A percentile compares a stretch with the other conserved stretches of the same genome.
Conservation (phyloP, 2,113 vertebrate genomes). For the Thomomys bottae region DNA sequence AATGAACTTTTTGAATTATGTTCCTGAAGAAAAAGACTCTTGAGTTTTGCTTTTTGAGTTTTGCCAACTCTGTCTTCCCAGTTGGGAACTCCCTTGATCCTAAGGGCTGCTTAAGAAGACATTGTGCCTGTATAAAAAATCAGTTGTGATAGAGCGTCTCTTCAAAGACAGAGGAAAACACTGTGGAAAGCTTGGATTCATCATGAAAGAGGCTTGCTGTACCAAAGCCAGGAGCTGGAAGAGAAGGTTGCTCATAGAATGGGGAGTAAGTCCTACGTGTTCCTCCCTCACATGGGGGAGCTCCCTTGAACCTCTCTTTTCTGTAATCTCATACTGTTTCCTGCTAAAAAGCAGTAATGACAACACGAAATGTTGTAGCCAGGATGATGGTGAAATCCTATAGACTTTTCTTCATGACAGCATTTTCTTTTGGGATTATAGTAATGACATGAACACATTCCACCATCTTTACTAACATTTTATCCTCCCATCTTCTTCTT, state of each 20-base stretch:
- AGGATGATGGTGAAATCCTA: neutral
- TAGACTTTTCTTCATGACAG: neutral
- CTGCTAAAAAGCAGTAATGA: neutral
- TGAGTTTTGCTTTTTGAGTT: conserved; percentile 3
- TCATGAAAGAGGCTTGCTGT: neutral
- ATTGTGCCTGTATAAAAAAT: neutral
- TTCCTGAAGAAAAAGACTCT: neutral
- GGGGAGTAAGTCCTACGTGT: neutral
- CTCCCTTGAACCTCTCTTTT: neutral
- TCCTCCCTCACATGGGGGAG: neutral
- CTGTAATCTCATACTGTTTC: neutral
- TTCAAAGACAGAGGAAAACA: neutral
- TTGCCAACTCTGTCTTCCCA: neutral
- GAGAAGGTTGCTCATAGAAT: neutral
- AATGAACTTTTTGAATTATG: neutral
- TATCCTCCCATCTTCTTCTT: no score
- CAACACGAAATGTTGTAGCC: neutral
- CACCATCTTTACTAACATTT: accelerated
- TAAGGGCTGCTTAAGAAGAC: neutral
- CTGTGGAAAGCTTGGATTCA: neutral
- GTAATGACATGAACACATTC: neutral
- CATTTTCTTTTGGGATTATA: neutral
- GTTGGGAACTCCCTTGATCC: neutral
- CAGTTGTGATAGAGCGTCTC: neutral
- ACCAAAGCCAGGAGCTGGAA: neutral